phyloP scores from a whole-genome alignment of 2,888 invertebrate genomes.

The Microplitis manilae region DNA sequence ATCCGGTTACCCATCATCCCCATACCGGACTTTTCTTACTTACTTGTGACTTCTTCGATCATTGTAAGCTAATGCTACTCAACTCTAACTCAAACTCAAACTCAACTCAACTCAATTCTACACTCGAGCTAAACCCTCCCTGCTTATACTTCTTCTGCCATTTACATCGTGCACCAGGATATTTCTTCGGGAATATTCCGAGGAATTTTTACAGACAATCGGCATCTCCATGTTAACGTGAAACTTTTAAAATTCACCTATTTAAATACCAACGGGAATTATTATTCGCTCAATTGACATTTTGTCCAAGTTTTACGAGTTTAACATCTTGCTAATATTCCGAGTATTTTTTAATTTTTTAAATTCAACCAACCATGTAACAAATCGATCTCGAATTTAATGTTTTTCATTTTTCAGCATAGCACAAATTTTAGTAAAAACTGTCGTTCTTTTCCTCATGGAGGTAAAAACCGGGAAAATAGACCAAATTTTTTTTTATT shows the following conservation, averaged over 20 bases:
- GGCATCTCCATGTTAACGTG: slow-evolving; percentile 16
- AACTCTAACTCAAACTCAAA: background rate
- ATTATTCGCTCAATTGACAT: background rate
- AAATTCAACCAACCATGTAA: too few relatives aligned
- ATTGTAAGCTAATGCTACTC: background rate
- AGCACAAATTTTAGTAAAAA: too few relatives aligned
- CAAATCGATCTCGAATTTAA: too few relatives aligned
- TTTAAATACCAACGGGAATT: background rate
- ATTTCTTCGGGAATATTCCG: slow-evolving; percentile 14
- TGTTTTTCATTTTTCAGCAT: too few relatives aligned
- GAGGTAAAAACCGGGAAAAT: too few relatives aligned
- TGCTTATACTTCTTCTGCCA: background rate
- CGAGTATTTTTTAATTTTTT: background rate
- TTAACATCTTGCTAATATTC: background rate
- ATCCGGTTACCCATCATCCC: background rate
- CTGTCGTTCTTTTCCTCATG: too few relatives aligned
- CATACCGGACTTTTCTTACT: background rate
- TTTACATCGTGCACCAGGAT: background rate
- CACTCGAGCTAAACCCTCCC: background rate
- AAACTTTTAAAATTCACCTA: slow-evolving; percentile 23
- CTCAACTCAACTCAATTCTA: background rate
- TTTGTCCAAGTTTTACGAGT: background rate
- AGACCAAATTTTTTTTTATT: too few relatives aligned
- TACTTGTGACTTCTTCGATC: background rate
- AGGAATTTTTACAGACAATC: slow-evolving; percentile 32